A percentile compares a stretch with the other conserved stretches of the same genome.
These are phyloP conservation scores for Macrophya alboannulata DNA, from an alignment of 2,888 invertebrate species.

Conservation along the genomic window DNA sequence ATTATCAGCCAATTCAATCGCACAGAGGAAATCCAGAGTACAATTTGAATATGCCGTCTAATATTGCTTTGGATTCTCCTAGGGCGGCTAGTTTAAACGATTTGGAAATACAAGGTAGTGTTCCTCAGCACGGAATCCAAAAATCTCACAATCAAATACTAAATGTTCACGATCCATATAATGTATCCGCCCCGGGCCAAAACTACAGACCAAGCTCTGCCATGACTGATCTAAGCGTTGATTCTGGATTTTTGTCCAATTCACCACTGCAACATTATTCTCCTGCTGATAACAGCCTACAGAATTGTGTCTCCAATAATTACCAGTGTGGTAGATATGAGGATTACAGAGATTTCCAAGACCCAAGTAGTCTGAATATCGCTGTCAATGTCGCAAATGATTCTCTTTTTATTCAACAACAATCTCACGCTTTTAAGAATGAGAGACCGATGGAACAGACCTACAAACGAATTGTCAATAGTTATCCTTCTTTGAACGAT, in stretches of 20 bases:
- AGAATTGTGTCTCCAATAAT: conserved; percentile 72
- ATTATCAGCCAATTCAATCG: conserved; percentile 71
- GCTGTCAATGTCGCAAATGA: conserved; percentile 68
- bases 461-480: conserved; percentile 71
- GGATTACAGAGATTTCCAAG: conserved; percentile 74
- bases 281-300: conserved; percentile 72
- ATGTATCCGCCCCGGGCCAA: conserved; percentile 64
- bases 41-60: conserved; percentile 73
- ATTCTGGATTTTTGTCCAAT: conserved; percentile 75
- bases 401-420: conserved; percentile 62
- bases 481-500: conserved; percentile 70
- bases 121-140: conserved; percentile 64
- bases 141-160: conserved; percentile 68
- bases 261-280: conserved; percentile 77
- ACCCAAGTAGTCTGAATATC: conserved; percentile 68
- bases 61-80: conserved; percentile 63
- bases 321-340: conserved; percentile 71
- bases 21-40: conserved; percentile 70
- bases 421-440: conserved; percentile 68
- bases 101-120: conserved; percentile 66
- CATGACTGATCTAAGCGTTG: conserved; percentile 75
- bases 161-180: conserved; percentile 74
- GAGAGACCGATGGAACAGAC: conserved; percentile 73
- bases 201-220: conserved; percentile 74
- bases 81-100: conserved; percentile 66